Evolutionary conservation across 1,140 invertebrate species (phyloP), one percentile per base, ranked within the genome.

Genomic region (Hesperophylax magnus): DNA sequence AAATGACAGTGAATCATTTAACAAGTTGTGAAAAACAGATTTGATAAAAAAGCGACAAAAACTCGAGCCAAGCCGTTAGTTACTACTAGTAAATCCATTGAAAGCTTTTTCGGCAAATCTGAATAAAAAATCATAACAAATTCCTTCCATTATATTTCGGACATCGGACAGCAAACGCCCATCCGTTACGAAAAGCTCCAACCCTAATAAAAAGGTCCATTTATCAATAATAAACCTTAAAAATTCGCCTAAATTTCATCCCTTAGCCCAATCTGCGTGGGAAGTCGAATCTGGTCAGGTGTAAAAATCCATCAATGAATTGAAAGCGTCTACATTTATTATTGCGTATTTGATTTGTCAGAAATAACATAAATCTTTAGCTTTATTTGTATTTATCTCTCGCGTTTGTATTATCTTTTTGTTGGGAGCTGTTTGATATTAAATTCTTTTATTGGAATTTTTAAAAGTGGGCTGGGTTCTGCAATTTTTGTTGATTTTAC

Each of bases 301-400:
- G 81, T 61, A 81, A 77, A 74, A 53, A 67, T 81, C 24, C 71
- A 75, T 82, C 67, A 82, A 82, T 82, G 81, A 79, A 82, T 27
- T 34, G 22, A 67, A n/a, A n/a, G 31, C 24, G 31, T 17, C 17
- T 1, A 9, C 22, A 34, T 67, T 67, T 67, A 47, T 47, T 47
- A 67, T 67, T 67, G 22, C 17, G 27, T 67, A 67, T 67, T 67
- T 34, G 63, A 67, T 67, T 47, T 47, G 39, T 47, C 39, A 47
- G 39, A 47, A 47, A 47, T 47, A 47, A 47, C 39, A 47, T 47
- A 47, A 47, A 47, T 47, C 39, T 47, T 3, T 11, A 34, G 22
- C 17, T 27, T 67, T 67, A 67, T 67, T 67, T 67, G n/a, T 67
- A 9, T 31, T 34, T 27, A 47, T 47, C 39, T 47, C 9, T 14